phyloP scores from a whole-genome alignment of 1,140 invertebrate species.

The Bombyx mori region DNA sequence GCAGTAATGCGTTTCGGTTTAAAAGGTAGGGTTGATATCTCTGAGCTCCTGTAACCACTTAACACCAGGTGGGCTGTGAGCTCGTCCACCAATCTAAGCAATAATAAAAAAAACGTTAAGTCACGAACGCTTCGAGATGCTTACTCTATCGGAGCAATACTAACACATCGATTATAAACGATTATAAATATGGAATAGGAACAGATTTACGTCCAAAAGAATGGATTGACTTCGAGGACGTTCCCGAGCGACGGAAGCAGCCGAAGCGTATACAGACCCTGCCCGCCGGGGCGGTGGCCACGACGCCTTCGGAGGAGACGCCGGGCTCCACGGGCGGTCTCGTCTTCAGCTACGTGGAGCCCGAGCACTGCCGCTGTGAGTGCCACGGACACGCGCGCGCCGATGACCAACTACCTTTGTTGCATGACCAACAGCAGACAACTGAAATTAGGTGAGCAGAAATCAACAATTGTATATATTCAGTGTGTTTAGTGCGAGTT shows the following conservation, averaged over 20 bases:
- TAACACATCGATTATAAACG: constrained; percentile 3
- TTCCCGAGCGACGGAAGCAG: constrained; percentile 83
- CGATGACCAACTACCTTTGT: neutral
- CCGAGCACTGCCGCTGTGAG: constrained; percentile 87
- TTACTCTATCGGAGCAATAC: too few species aligned
- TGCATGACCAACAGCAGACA: too few species aligned
- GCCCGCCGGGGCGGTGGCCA: constrained; percentile 58
- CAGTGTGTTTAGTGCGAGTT: too few species aligned
- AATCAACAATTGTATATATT: too few species aligned
- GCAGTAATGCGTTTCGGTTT: too few species aligned
- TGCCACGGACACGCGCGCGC: constrained; percentile 77
- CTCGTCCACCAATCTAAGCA: too few species aligned
- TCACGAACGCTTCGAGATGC: too few species aligned
- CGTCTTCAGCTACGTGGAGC: constrained; percentile 84
- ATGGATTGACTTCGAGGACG: constrained; percentile 90
- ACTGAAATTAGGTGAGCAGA: too few species aligned
- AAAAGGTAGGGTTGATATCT: too few species aligned
- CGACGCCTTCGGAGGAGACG: constrained; percentile 31
- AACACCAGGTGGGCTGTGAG: too few species aligned
- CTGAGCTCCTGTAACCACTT: too few species aligned
- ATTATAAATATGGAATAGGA: constrained; percentile 16
- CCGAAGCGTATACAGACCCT: constrained; percentile 86
- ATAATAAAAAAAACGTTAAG: too few species aligned
- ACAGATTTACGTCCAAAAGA: constrained; percentile 69
- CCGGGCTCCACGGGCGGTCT: constrained; percentile 40